phyloP scores from a whole-genome alignment of 2,113 vertebrate genomes.

The Tricholaema leucomelas region DNA sequence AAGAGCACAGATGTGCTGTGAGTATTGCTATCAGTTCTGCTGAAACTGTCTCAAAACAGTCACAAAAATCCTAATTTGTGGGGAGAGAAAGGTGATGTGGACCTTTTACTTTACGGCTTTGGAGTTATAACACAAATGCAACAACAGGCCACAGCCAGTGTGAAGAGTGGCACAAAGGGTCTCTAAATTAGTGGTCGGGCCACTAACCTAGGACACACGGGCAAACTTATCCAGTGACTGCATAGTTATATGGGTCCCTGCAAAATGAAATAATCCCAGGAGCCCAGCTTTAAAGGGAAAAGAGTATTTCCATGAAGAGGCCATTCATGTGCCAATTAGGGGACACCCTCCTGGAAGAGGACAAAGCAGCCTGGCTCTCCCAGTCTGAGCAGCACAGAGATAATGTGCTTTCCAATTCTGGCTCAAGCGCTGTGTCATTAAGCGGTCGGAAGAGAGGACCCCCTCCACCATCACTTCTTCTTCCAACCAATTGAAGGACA shows the following conservation, averaged over 20 bases:
- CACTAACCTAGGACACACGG: not conserved
- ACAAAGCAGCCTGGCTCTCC: not conserved
- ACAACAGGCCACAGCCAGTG: accelerated
- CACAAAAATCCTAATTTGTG: not conserved
- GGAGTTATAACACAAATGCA: not conserved
- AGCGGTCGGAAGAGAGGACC: not conserved
- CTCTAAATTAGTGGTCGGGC: not conserved
- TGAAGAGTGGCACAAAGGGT: accelerated
- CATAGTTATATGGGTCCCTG: not conserved
- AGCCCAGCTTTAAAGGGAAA: not conserved
- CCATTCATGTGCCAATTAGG: too few relatives aligned
- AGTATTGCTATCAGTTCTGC: not conserved
- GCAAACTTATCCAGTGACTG: not conserved
- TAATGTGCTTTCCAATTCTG: not conserved
- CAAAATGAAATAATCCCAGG: not conserved
- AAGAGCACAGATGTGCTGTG: not conserved
- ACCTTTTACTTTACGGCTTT: not conserved
- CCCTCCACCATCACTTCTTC: not conserved
- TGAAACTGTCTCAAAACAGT: not conserved
- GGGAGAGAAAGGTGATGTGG: not conserved
- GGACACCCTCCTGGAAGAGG: not conserved
- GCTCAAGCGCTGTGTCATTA: not conserved
- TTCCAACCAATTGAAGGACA: not conserved
- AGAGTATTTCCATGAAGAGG: not conserved
- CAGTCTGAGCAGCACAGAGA: accelerated